Evolutionary conservation across 1,140 invertebrate genomes (phyloP).

Genomic region (Piezodorus guildinii): DNA sequence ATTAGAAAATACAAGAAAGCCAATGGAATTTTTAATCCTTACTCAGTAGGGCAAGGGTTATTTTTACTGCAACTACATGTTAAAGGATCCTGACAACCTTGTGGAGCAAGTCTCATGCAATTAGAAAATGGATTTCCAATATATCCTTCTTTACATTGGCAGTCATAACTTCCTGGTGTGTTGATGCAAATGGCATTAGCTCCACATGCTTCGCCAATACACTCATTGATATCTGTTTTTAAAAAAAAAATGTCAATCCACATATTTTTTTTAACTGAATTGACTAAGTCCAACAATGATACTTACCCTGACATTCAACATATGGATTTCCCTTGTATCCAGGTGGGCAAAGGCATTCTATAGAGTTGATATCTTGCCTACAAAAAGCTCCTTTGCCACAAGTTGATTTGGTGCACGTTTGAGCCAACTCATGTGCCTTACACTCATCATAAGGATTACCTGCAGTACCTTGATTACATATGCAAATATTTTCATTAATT

Average conservation of each 20-base stretch:
- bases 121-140: constrained; percentile 75
- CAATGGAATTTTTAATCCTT: constrained; percentile 13
- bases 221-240: constrained; percentile 66
- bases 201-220: constrained; percentile 65
- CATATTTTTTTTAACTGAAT: not conserved
- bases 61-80: constrained; percentile 56
- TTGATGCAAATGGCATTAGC: constrained; percentile 79
- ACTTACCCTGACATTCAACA: constrained; percentile 57
- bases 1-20: constrained; percentile 11
- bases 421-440: constrained; percentile 47
- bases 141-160: constrained; percentile 66
- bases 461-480: constrained; percentile 67
- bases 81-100: constrained; percentile 51
- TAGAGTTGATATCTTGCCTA: constrained; percentile 51
- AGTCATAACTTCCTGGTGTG: constrained; percentile 74
- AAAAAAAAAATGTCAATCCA: not conserved
- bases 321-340: constrained; percentile 79
- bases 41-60: constrained; percentile 57
- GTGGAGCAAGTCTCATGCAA: constrained; percentile 53
- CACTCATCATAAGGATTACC: constrained; percentile 83
- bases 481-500: constrained; percentile 51
- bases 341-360: constrained; percentile 69
- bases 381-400: constrained; percentile 73
- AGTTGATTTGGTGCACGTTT: constrained; percentile 55
- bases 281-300: not conserved